A percentile compares a stretch with the other conserved stretches of the same genome.
Conservation (phyloP, 2,113 vertebrate species). For the Catagonus wagneri region DNA sequence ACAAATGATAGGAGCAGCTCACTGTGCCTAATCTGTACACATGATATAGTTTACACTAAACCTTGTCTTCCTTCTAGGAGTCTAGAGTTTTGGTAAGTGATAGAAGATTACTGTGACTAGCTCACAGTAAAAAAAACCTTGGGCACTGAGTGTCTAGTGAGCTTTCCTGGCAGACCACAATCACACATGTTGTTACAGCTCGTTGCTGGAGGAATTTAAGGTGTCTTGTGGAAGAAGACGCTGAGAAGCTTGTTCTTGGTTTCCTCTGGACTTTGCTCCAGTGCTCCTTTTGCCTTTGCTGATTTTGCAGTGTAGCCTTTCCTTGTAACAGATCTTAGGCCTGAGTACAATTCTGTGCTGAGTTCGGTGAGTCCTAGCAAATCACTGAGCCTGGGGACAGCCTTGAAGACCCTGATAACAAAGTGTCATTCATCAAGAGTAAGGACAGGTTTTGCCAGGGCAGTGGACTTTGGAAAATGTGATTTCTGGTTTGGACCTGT, state of each 20-base stretch:
- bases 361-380: not conserved
- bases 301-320: not conserved
- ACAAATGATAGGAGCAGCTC: not conserved
- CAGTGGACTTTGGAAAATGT: not conserved
- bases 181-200: not conserved
- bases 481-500: not conserved
- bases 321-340: not conserved
- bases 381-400: not conserved
- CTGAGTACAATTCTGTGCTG: not conserved
- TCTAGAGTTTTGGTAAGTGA: conserved; percentile 4
- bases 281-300: conserved; percentile 10
- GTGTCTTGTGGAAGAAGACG: not conserved
- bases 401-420: not conserved
- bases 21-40: not conserved
- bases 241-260: not conserved
- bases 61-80: not conserved
- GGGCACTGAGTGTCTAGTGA: not conserved
- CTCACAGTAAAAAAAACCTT: not conserved
- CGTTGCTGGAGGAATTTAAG: not conserved
- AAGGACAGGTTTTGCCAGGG: conserved; percentile 6
- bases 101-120: not conserved
- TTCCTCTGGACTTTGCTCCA: not conserved
- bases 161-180: not conserved
- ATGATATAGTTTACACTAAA: not conserved
- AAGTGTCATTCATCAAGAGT: not conserved